Evolutionary conservation across 2,888 invertebrate species (phyloP).

Genomic region (Lutraria lutraria): DNA sequence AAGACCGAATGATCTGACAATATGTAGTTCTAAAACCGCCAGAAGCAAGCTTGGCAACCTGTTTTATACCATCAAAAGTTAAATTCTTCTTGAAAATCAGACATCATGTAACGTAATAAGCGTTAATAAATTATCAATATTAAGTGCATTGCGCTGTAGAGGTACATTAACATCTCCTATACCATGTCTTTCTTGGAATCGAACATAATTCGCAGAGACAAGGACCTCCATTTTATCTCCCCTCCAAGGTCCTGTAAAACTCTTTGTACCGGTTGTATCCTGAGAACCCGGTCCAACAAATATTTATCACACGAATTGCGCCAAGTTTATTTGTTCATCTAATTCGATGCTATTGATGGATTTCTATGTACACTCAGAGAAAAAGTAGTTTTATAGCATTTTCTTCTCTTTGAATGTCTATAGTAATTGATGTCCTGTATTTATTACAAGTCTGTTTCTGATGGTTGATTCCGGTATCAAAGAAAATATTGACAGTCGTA

Average conservation of each 20-base stretch:
- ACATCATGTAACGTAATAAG: not conserved
- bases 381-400: conserved; percentile 15
- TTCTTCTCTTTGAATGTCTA: conserved; percentile 10
- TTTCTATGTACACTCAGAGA: conserved; percentile 12
- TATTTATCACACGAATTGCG: not conserved
- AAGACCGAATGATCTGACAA: not conserved
- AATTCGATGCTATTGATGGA: not conserved
- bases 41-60: not conserved
- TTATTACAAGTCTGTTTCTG: conserved; percentile 17
- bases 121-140: no score
- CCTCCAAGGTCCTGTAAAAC: not conserved
- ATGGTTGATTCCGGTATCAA: conserved; percentile 18
- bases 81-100: not conserved
- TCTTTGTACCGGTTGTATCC: not conserved
- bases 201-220: not conserved
- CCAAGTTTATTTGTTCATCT: not conserved
- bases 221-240: not conserved
- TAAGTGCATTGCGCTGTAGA: no score
- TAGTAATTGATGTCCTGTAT: conserved; percentile 8
- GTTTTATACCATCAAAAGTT: not conserved
- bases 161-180: no score
- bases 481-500: conserved; percentile 16
- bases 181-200: no score
- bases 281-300: not conserved
- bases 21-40: not conserved